Percentiles rank a stretch among this genome's conserved stretches.
phyloP scores from a whole-genome alignment of 2,113 vertebrate genomes.

The Mola mola region DNA sequence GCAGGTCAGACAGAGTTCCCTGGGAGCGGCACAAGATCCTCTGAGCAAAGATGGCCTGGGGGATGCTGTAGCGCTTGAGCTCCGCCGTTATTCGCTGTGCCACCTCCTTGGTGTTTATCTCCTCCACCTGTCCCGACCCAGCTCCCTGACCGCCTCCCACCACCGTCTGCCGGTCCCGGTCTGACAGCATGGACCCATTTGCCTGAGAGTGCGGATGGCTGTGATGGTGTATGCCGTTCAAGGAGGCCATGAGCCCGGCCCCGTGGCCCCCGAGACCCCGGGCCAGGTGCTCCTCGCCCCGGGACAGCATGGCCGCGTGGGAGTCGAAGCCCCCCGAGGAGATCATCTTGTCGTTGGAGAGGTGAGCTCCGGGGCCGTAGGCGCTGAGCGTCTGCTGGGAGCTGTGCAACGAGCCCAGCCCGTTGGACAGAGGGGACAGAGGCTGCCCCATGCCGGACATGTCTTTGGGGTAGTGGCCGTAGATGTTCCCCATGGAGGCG shows the following conservation, averaged over 20 bases:
- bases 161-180: constrained; percentile 84
- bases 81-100: constrained; percentile 97
- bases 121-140: constrained; percentile 90
- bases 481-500: constrained; percentile 94
- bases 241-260: constrained; percentile 87
- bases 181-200: constrained; percentile 86
- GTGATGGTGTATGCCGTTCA: constrained; percentile 90
- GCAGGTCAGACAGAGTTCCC: constrained; percentile 96
- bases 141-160: constrained; percentile 83
- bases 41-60: constrained; percentile 98
- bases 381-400: constrained; percentile 90
- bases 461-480: constrained; percentile 96
- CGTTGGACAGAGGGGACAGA: constrained; percentile 92
- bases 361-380: constrained; percentile 89
- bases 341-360: constrained; percentile 94
- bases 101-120: constrained; percentile 99
- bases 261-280: constrained; percentile 88
- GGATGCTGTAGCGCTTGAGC: constrained; percentile 98
- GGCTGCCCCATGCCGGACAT: constrained; percentile 93
- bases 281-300: constrained; percentile 91
- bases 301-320: constrained; percentile 92
- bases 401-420: constrained; percentile 91
- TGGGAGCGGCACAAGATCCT: constrained; percentile 98
- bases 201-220: constrained; percentile 88
- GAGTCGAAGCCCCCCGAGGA: constrained; percentile 92